Percentiles rank a stretch among this genome's conserved stretches.
Evolutionary conservation across 2,888 invertebrate species (phyloP).

Genomic region (Pollenia amentaria): DNA sequence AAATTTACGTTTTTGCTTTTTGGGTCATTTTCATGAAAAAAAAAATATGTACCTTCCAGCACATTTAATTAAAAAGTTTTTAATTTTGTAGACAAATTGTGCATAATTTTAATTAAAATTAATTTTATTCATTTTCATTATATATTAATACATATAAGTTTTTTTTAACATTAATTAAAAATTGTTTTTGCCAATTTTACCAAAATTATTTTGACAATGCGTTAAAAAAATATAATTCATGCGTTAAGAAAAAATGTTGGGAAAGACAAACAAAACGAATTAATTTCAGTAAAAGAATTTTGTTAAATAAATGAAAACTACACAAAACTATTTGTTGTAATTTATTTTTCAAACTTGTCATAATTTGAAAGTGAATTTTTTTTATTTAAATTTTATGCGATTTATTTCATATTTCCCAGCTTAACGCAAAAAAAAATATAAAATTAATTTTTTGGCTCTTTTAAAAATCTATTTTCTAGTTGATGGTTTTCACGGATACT

Average conservation of each 20-base stretch:
- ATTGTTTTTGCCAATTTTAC: slow-evolving; percentile 47
- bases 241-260: slow-evolving; percentile 50
- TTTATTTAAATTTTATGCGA: slow-evolving; percentile 11
- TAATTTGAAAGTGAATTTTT: slow-evolving; percentile 59
- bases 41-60: too few species aligned
- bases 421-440: not conserved
- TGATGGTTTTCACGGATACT: not conserved
- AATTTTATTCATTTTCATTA: not conserved
- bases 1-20: too few species aligned
- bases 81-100: slow-evolving; percentile 30
- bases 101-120: slow-evolving; percentile 2
- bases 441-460: slow-evolving; percentile 16
- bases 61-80: not conserved
- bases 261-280: slow-evolving; percentile 23
- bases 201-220: slow-evolving; percentile 48
- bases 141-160: not conserved
- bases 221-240: slow-evolving; percentile 54
- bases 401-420: slow-evolving; percentile 1
- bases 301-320: slow-evolving; percentile 33
- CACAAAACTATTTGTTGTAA: slow-evolving; percentile 51
- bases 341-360: slow-evolving; percentile 59
- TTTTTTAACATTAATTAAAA: slow-evolving; percentile 10
- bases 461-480: slow-evolving; percentile 32
- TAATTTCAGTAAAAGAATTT: slow-evolving; percentile 4
- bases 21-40: too few species aligned